phyloP scores from a whole-genome alignment of 2,797 vertebrate species.

The Enteromius trimaculatus region DNA sequence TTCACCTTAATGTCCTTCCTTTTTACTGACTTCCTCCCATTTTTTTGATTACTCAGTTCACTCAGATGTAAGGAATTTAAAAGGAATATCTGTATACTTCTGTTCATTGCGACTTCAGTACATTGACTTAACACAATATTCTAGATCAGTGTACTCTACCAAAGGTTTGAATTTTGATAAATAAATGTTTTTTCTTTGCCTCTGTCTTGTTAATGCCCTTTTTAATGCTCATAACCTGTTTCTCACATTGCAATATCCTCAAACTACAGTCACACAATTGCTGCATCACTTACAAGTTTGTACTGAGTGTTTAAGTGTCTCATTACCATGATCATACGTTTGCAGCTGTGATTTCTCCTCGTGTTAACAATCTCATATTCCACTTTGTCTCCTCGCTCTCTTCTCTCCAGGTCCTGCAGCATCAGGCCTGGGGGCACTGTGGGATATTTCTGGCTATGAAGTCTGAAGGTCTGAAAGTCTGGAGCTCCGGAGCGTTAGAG shows the following conservation, averaged over 20 bases:
- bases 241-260: neutral
- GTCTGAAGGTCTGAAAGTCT: conserved; percentile 11
- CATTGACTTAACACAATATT: neutral
- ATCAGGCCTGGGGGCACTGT: neutral
- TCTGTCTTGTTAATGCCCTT: neutral
- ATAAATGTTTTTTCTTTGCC: neutral
- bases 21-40: neutral
- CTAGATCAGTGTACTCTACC: neutral
- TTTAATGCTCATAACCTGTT: neutral
- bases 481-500: conserved; percentile 28
- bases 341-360: conserved; percentile 10
- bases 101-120: neutral
- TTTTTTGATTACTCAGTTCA: neutral
- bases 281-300: no score
- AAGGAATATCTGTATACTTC: neutral
- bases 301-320: neutral
- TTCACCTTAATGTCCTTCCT: neutral
- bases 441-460: conserved; percentile 7
- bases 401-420: neutral
- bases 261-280: neutral
- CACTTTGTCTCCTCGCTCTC: neutral
- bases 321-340: conserved; percentile 1
- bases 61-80: neutral
- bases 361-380: conserved; percentile 1
- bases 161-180: no score